Evolutionary conservation across 2,113 vertebrate species (phyloP).

Genomic region (Notothenia coriiceps): DNA sequence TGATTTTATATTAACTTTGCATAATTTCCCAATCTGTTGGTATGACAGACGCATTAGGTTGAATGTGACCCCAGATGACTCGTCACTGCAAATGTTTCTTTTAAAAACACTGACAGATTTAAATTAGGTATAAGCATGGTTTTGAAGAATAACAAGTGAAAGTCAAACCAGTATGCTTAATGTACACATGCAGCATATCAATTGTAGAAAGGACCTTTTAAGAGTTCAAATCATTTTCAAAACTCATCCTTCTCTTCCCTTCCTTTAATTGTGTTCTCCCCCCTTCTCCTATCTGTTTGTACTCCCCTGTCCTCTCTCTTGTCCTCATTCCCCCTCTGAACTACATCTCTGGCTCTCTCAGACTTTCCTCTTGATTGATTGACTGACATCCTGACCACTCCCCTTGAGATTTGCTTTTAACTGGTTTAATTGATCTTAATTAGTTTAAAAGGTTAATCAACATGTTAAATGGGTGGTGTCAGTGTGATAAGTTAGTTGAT

Average conservation of each 20-base stretch:
- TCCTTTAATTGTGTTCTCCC: neutral
- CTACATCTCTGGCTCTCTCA: slow-evolving; percentile 6
- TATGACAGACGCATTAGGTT: slow-evolving; percentile 34
- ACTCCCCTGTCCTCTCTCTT: neutral
- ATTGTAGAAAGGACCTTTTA: neutral
- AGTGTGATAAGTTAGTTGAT: slow-evolving; percentile 64
- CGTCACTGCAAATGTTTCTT: neutral
- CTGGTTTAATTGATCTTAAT: slow-evolving; percentile 69
- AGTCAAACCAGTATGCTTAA: neutral
- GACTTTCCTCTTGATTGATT: slow-evolving; percentile 52
- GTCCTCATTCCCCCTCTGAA: neutral
- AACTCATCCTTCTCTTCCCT: neutral
- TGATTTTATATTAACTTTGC: slow-evolving; percentile 45
- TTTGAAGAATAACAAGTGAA: neutral
- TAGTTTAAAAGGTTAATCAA: slow-evolving; percentile 77
- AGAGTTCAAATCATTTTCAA: neutral
- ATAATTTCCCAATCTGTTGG: slow-evolving; percentile 44
- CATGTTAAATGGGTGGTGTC: slow-evolving; percentile 72
- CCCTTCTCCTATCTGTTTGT: neutral
- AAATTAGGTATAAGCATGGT: neutral
- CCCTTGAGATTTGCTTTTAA: slow-evolving; percentile 63
- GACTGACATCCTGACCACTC: slow-evolving; percentile 62
- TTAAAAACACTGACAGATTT: neutral
- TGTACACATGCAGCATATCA: neutral
- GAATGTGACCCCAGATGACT: slow-evolving; percentile 33